These are phyloP conservation scores for Neopelma chrysocephalum DNA, from an alignment of 2,797 vertebrate genomes.

Conservation along the genomic window DNA sequence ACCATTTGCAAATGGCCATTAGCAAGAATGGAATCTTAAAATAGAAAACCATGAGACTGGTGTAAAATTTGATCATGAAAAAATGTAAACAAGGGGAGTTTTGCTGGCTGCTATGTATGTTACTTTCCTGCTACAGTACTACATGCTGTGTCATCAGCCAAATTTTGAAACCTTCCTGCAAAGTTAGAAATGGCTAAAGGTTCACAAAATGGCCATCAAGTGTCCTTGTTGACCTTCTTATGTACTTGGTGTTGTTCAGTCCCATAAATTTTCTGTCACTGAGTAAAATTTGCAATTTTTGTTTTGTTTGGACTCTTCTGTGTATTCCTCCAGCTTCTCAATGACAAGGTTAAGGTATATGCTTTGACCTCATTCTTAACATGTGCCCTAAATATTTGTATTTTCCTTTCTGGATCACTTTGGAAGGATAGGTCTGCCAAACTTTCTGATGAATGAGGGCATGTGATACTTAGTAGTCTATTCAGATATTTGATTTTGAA, in stretches of 20 bases:
- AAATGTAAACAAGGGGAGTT: not conserved
- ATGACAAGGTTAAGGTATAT: not conserved
- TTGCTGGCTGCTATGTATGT: not conserved
- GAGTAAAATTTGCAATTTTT: not conserved
- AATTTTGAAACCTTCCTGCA: not conserved
- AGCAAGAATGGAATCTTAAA: not conserved
- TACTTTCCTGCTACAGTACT: not conserved
- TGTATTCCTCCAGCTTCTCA: not conserved
- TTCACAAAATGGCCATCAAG: not conserved
- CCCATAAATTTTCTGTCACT: not conserved
- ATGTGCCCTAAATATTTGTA: not conserved
- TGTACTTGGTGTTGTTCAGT: not conserved
- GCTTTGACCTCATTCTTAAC: not conserved
- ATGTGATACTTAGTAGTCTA: not conserved
- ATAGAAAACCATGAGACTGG: not conserved
- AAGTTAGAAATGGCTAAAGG: not conserved
- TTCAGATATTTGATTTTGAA: not conserved
- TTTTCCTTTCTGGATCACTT: not conserved
- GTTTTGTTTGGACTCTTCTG: not conserved
- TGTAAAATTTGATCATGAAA: not conserved
- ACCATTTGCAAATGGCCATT: not conserved
- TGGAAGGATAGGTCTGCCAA: not conserved
- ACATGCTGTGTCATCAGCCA: not conserved
- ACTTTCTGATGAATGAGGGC: not conserved
- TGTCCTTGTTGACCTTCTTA: not conserved